Base-by-base conservation (phyloP, 1,140 invertebrate genomes). In the Drosophila pallidifrons region DNA sequence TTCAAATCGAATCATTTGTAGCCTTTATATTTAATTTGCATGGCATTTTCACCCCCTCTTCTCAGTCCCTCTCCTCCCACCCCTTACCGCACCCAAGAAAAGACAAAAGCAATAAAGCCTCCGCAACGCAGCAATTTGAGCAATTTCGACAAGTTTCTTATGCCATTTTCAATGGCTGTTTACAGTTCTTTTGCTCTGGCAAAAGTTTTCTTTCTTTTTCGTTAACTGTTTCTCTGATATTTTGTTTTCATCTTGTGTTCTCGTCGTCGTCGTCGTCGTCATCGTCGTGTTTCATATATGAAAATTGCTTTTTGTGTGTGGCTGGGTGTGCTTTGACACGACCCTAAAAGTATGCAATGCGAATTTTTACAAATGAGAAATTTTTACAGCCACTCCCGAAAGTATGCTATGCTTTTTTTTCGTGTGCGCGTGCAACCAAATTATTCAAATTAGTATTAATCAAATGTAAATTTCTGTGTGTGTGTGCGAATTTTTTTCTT, bases 1-100 rank as follows among this genome's bases (percentile, higher is more conserved):
- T 64, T 79, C 51, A 79, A 86, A 82, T 79, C 82, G 83, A 79
- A 88, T 88, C 82, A 82, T 88, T 79, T 76, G 76, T 67, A 63
- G 76, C 72, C 79, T 80, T 87, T 82, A 82, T 65, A 87, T 87
- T 87, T 88, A 87, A 87, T 87, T 87, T 87, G 83, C 83, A 82
- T 88, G 83, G 72, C 77, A 79, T 71, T 63, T 64, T 45, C 60
- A 35, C 57, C 45, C 35, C 60, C 51, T 20, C 20, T 20, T 2
- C 20, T 3, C 20, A 20, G 20, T 20, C 20, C 20, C 20, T 20
- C 10, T 16, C 4, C 20, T 4, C 35, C 3, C 38, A 16, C 43
- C 28, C 43, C 7, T 16, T 16, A 16, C 20, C 20, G 20, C 20
- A 25, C 0, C 13, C 46, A 58, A 35, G 11, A 43, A 13, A 54